Evolutionary conservation across 1,140 invertebrate species (phyloP), one percentile per base, ranked within the genome.

Genomic region (Vanessa atalanta): DNA sequence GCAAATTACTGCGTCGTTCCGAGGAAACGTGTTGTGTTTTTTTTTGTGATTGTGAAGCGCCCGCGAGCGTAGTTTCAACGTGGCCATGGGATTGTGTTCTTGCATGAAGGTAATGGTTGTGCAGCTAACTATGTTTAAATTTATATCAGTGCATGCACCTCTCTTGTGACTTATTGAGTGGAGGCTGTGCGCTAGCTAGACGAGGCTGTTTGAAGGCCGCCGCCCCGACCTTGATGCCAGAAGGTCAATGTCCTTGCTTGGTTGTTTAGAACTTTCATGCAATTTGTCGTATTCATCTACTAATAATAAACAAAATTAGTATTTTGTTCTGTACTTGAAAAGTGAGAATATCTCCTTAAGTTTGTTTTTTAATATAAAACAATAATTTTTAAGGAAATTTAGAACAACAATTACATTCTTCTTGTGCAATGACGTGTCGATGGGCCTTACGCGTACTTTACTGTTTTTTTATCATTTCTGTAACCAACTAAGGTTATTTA

Each of bases 201-300:
- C 88, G 86, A 89, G 88, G 86, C 86, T 91, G 86, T 88, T 85
- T 89, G 89, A 92, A 91, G 90, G 89, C 91, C 89, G 88, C 83
- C 86, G 87, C 77, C 80, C 78, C 86, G 89, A 93, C 91, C 91
- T 93, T 93, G 87, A 80, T 88, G 84, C 77, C 82, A 86, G 82
- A 88, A 88, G 88, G 86, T 91, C 86, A 88, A 86, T 84, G 89
- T 86, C 86, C 90, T 84, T 83, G 81, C 80, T 86, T 87, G 85
- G 80, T 86, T 87, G 85, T 86, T 84, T 82, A 80, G 79, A 87
- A 81, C 81, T 89, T 86, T 82, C 73, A 72, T 88, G 80, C 85
- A 81, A 81, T 88, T 83, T 84, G 64, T 69, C 70, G 50, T 53
- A 63, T 53, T 66, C 66, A 61, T 70, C 64, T 65, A 63, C 20